Conservation (phyloP, 1,140 invertebrate species). For the Drosophila burlai region DNA sequence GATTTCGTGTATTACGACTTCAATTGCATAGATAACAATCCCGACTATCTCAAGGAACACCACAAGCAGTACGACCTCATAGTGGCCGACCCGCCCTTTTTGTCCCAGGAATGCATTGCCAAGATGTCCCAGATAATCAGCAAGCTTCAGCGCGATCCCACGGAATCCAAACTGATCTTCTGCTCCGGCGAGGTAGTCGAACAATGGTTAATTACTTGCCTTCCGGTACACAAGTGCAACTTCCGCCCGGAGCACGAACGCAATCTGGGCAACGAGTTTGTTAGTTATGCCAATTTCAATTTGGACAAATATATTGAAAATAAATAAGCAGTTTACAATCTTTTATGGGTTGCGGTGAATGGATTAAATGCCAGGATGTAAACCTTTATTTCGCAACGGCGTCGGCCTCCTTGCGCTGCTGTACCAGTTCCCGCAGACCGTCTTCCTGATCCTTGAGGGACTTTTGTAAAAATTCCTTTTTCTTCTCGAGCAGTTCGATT, state of each 20-base stretch:
- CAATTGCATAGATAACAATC: slow-evolving; percentile 88
- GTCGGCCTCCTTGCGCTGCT: slow-evolving; percentile 81
- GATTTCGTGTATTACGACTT: slow-evolving; percentile 97
- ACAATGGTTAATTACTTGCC: slow-evolving; percentile 88
- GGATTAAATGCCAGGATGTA: slow-evolving; percentile 12
- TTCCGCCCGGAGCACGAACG: slow-evolving; percentile 94
- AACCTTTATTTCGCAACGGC: slow-evolving; percentile 49
- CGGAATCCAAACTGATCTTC: slow-evolving; percentile 90
- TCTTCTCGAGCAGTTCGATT: slow-evolving; percentile 76
- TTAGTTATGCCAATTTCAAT: slow-evolving; percentile 95
- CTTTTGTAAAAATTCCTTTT: slow-evolving; percentile 80
- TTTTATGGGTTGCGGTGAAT: slow-evolving; percentile 10
- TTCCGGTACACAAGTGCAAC: slow-evolving; percentile 88
- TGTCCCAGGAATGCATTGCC: slow-evolving; percentile 96
- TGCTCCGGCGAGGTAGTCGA: slow-evolving; percentile 95
- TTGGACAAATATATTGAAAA: slow-evolving; percentile 86
- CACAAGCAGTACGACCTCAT: slow-evolving; percentile 92
- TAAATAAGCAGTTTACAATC: slow-evolving; percentile 58
- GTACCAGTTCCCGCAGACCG: slow-evolving; percentile 79
- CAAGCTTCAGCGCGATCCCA: slow-evolving; percentile 88
- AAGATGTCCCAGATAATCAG: slow-evolving; percentile 94
- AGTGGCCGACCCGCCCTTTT: slow-evolving; percentile 96
- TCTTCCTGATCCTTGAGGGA: slow-evolving; percentile 83
- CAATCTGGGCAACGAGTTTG: slow-evolving; percentile 97
- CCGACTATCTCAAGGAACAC: slow-evolving; percentile 88